Conservation (phyloP, 2,113 vertebrate species). For the Prolemur simus region DNA sequence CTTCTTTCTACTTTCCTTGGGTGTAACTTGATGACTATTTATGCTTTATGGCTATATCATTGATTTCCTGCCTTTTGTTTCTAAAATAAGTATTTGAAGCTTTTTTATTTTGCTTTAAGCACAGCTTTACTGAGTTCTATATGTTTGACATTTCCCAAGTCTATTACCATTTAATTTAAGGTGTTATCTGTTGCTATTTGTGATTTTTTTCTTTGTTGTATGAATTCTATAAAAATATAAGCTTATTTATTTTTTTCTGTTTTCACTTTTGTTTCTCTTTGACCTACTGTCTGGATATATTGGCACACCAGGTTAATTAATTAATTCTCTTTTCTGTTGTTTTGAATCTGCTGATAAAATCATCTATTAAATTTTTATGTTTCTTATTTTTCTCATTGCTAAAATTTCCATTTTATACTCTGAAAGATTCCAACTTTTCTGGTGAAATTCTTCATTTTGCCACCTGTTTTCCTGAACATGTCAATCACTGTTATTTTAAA, state of each 20-base stretch:
- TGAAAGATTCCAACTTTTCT: neutral
- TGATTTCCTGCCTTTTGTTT: neutral
- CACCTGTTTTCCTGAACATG: neutral
- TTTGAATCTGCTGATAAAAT: neutral
- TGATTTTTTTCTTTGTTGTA: neutral
- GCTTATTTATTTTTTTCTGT: neutral
- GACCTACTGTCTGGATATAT: neutral
- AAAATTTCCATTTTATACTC: neutral
- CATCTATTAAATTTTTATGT: neutral
- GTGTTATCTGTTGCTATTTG: neutral
- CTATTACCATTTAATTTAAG: neutral
- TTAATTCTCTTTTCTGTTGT: neutral
- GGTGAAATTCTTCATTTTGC: neutral
- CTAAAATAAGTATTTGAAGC: neutral
- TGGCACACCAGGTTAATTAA: neutral
- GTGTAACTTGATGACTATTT: neutral
- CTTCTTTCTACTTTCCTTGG: neutral
- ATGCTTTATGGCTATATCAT: neutral
- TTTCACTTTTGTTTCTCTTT: neutral
- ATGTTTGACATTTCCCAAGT: neutral
- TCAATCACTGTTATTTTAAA: neutral
- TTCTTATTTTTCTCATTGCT: neutral
- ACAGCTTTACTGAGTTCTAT: neutral
- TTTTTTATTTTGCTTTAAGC: neutral
- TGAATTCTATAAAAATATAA: neutral